Evolutionary conservation across 2,113 vertebrate genomes (phyloP).

Genomic region (Coracopsis vasa): DNA sequence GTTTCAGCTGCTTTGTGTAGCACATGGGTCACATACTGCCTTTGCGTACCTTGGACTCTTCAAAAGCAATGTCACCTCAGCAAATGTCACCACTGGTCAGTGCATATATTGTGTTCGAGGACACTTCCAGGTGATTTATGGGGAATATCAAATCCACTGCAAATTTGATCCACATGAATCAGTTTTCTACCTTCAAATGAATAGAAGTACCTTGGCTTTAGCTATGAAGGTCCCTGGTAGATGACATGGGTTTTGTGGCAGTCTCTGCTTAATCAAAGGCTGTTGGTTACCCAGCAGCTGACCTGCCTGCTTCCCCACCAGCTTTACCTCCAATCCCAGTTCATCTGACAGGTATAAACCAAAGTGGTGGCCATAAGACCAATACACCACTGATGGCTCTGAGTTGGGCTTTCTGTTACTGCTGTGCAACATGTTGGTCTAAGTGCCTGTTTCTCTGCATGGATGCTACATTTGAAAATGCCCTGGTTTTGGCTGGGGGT

Average conservation of each 20-base stretch:
- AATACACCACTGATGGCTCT: too few species aligned
- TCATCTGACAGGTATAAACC: not conserved
- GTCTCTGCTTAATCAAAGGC: not conserved
- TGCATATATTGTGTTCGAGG: not conserved
- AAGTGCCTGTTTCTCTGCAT: not conserved
- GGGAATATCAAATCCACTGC: not conserved
- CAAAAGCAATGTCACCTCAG: not conserved
- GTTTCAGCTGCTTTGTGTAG: not conserved
- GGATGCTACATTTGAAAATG: fast-evolving
- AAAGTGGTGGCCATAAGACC: not conserved
- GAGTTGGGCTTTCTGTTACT: not conserved
- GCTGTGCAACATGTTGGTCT: not conserved
- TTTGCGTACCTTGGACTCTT: not conserved
- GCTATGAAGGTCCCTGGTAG: not conserved
- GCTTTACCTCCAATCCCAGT: not conserved
- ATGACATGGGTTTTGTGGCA: fast-evolving
- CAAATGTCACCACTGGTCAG: not conserved
- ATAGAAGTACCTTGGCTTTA: not conserved
- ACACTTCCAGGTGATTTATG: not conserved
- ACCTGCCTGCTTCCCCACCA: not conserved
- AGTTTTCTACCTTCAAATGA: not conserved
- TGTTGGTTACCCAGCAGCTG: not conserved
- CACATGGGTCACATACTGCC: not conserved
- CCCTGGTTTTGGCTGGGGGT: not conserved
- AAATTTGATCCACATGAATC: not conserved